These are phyloP conservation scores for Dendronephthya gigantea DNA, from an alignment of 64 coral and sea anemone species.

Conservation along the genomic window DNA sequence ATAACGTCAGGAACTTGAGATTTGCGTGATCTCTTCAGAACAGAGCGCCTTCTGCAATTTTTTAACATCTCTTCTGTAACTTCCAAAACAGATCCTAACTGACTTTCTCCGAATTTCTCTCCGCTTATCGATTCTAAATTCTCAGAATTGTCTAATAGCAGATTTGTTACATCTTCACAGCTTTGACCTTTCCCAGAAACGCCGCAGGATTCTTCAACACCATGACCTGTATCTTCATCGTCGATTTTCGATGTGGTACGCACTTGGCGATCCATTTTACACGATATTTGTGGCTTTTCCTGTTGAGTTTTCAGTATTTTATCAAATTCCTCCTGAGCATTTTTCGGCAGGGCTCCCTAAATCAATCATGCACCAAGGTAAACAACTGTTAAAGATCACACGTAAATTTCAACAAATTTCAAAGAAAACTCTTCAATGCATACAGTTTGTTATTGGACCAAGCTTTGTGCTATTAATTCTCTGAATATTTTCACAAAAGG, in stretches of 20 bases:
- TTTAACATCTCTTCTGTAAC: not conserved
- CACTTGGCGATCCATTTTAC: not conserved
- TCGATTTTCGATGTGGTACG: not conserved
- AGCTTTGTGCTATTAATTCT: too few species aligned
- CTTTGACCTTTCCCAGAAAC: not conserved
- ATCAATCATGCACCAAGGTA: not conserved
- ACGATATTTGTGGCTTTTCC: not conserved
- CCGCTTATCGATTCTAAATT: not conserved
- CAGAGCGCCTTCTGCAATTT: not conserved
- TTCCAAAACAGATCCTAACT: not conserved
- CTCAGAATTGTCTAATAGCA: not conserved
- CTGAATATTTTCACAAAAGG: too few species aligned
- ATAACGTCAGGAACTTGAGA: not conserved
- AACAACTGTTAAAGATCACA: not conserved
- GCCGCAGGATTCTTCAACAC: not conserved
- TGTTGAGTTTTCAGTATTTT: not conserved
- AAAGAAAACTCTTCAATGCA: not conserved
- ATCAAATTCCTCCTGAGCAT: not conserved
- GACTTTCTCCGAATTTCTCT: not conserved
- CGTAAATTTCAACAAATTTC: not conserved
- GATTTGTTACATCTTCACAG: not conserved
- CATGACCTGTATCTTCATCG: not conserved
- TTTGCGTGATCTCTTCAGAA: not conserved
- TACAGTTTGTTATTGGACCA: too few species aligned
- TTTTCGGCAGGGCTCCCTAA: not conserved